These are phyloP conservation scores for Puntigrus tetrazona DNA, from an alignment of 2,113 vertebrate species.

Conservation along the genomic window DNA sequence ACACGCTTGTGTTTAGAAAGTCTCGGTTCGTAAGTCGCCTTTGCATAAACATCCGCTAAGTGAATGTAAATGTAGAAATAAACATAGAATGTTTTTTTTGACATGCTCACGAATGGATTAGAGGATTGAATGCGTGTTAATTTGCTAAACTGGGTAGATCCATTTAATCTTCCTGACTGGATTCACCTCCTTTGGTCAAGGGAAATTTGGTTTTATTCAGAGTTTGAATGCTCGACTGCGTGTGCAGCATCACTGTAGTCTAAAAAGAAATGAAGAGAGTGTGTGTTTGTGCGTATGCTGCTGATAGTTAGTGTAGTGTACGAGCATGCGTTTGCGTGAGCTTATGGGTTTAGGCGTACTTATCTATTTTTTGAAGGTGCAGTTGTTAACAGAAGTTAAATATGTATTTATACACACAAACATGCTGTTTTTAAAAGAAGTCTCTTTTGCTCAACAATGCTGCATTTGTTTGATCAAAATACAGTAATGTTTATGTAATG, in stretches of 20 bases:
- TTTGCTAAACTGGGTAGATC: slow-evolving; percentile 34
- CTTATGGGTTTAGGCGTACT: slow-evolving; percentile 26
- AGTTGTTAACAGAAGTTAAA: neutral
- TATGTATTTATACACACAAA: neutral
- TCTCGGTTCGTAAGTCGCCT: neutral
- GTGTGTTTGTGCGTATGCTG: slow-evolving; percentile 28
- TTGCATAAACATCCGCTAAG: neutral
- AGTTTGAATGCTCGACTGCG: neutral
- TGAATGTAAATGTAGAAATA: neutral
- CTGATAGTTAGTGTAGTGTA: neutral
- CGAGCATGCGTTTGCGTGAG: neutral
- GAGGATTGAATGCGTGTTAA: slow-evolving; percentile 30
- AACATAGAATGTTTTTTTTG: neutral
- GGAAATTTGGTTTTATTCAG: slow-evolving; percentile 35
- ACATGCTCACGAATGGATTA: neutral
- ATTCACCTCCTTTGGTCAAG: slow-evolving; percentile 24
- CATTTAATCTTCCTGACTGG: slow-evolving; percentile 7
- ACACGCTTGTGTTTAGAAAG: neutral
- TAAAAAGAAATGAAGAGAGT: neutral
- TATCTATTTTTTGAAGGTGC: neutral
- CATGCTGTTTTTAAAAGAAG: neutral
- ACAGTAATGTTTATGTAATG: neutral
- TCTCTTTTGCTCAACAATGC: neutral
- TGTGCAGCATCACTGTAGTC: slow-evolving; percentile 40
- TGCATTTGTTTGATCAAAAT: neutral